Evolutionary conservation across 2,797 vertebrate species (phyloP), one percentile per base, ranked within the genome.

Genomic region (Enteromius radiatus): DNA sequence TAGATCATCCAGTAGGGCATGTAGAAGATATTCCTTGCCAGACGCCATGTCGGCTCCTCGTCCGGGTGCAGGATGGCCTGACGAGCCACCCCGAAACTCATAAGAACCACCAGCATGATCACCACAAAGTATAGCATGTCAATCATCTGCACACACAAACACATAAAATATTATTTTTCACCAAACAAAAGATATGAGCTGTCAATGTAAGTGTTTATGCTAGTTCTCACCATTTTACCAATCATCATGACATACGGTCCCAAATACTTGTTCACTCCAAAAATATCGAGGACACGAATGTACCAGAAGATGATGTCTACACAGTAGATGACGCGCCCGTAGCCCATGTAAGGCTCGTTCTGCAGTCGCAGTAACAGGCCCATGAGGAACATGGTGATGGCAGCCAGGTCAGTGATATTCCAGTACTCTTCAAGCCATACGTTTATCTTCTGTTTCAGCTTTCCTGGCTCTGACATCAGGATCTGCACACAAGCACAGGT

Each of bases 1-100:
- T 99, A 99, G 95, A 99, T 99, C 98, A 99, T 99, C 98, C 98
- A 99, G 92, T 99, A 99, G 67, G 98, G 98, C 98, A 99, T 99
- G 92, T 99, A 99, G 95, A 99, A 99, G 90, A 99, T 99, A 93
- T 99, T 99, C 31, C 98, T 94, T 23, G 97, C 98, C 89, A 99
- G 91, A 31, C 97, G 95, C 98, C 98, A 99, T 0, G 98, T 98
- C 0, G 97, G 98, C 89, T 99, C 97, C 88, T 99, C 98, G 0
- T 99, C 97, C 0, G 98, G 98, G 88, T 99, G 98, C 84, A 99
- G 91, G 89, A 99, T 99, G 85, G 98, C 98, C 86, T 99, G 98
- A 1, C 98, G 95, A 10, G 98, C 96, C 36, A 99, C 98, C 1
- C 98, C 98, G 0, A 99, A 99, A 76, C 98, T 99, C 98, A 99